phyloP scores from a whole-genome alignment of 2,113 vertebrate genomes.

The Verasper variegatus region DNA sequence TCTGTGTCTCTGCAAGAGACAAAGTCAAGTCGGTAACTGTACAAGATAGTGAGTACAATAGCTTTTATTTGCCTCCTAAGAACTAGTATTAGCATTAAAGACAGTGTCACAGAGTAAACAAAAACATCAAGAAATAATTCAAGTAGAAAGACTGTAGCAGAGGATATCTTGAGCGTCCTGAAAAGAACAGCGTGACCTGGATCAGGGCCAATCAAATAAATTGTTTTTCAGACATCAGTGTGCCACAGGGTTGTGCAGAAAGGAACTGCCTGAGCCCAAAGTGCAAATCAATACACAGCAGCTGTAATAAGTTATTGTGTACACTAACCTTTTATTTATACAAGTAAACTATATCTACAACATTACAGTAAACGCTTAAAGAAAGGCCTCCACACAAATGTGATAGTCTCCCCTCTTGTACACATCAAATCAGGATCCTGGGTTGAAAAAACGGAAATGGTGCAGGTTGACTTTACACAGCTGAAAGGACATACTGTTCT shows the following conservation, averaged over 20 bases:
- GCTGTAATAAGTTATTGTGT: not conserved
- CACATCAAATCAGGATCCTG: not conserved
- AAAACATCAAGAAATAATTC: not conserved
- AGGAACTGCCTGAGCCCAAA: not conserved
- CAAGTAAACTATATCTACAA: not conserved
- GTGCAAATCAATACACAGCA: not conserved
- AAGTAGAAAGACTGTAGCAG: not conserved
- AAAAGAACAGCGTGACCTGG: not conserved
- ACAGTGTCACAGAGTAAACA: not conserved
- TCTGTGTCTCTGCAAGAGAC: slow-evolving; percentile 46
- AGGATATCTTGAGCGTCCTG: too few relatives aligned
- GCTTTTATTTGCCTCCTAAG: too few relatives aligned
- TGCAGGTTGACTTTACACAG: too few relatives aligned
- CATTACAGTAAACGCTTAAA: too few relatives aligned
- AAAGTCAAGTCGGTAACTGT: not conserved
- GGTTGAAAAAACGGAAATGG: too few relatives aligned
- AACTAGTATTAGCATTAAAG: not conserved
- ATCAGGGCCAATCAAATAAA: not conserved
- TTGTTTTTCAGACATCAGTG: not conserved
- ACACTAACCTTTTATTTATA: not conserved
- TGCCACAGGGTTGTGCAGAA: not conserved
- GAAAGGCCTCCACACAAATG: not conserved
- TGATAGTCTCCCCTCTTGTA: not conserved
- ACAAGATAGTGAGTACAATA: too few relatives aligned
- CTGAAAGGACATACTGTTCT: not conserved